Evolutionary conservation across 2,797 vertebrate genomes (phyloP).

Genomic region (Pseudochirops cupreus): DNA sequence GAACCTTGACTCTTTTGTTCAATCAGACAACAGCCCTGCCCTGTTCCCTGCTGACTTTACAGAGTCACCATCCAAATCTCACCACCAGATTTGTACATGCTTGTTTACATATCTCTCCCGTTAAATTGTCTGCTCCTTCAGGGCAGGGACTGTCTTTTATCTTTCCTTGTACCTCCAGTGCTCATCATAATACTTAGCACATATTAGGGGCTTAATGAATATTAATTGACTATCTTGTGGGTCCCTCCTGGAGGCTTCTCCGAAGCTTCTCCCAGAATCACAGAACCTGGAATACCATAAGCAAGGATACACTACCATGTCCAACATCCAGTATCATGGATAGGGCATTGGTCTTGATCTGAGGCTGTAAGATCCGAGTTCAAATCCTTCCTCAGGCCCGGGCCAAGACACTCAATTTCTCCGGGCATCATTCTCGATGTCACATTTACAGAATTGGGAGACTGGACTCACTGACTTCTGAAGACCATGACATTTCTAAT

Average conservation of each 20-base stretch:
- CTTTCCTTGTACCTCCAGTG: neutral
- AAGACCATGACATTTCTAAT: neutral
- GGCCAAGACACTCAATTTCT: neutral
- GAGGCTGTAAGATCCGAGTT: neutral
- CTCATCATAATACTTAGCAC: neutral
- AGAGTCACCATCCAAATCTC: neutral
- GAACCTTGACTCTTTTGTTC: neutral
- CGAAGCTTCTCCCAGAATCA: neutral
- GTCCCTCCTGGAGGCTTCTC: neutral
- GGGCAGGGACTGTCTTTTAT: neutral
- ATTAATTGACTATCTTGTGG: neutral
- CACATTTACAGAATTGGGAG: neutral
- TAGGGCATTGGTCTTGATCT: neutral
- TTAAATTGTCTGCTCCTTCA: neutral
- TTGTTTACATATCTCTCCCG: neutral
- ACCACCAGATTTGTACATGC: neutral
- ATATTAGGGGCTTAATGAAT: neutral
- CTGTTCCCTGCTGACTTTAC: neutral
- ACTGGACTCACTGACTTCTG: neutral
- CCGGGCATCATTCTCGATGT: neutral
- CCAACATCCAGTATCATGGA: neutral
- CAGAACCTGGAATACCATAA: neutral
- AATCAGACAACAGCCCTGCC: neutral
- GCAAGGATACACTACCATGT: neutral
- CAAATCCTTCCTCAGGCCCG: neutral